Base-by-base conservation (phyloP, 2,113 vertebrate genomes). In the Athene noctua region DNA sequence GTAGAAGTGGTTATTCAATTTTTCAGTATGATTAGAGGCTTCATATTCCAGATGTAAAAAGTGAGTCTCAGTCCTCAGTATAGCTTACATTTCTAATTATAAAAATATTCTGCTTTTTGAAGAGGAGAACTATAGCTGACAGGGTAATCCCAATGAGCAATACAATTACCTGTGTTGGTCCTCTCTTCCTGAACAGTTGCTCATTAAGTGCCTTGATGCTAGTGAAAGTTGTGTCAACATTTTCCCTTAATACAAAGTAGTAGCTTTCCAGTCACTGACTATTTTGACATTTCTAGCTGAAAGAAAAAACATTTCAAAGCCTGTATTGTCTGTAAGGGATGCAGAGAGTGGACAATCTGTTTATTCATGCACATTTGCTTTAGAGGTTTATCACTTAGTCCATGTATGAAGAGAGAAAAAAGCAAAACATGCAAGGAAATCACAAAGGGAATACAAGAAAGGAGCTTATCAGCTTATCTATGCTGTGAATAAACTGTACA, bases 371-470 rank as follows among this genome's bases (percentile, higher is more conserved):
- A 91, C 27, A 19, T 67, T 66, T 36, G 72, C 40, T 95, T 90
- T 93, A 68, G 67, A 68, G 44, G 26, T 72, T 96, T 72, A 82
- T 62, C 47, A 44, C 19, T 67, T 63, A 32, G 70, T 62, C 70
- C 13, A 14, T 0, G 1, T 9, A 44, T 0, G 0, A 79, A 65
- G 38, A 2, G 7, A 15, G 11, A 4, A 5, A 7, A 58, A 71
- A 62, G 13, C 32, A 94, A 85, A 85, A 34, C 27, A 34, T 11
- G 11, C 18, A 65, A 71, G 25, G 40, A 82, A 86, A 67, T 59
- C 36, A 44, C 40, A 68, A 73, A 70, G 17, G 27, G 23, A 94
- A 88, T 25, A 70, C 20, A 61, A 52, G 27, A 74, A 17, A 92
- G n/a, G 20, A 89, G 42, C 6, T 18, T 13, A 58, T 52, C n/a